Base-by-base conservation (phyloP, 2,888 invertebrate genomes). In the Eustalomyia histrio region DNA sequence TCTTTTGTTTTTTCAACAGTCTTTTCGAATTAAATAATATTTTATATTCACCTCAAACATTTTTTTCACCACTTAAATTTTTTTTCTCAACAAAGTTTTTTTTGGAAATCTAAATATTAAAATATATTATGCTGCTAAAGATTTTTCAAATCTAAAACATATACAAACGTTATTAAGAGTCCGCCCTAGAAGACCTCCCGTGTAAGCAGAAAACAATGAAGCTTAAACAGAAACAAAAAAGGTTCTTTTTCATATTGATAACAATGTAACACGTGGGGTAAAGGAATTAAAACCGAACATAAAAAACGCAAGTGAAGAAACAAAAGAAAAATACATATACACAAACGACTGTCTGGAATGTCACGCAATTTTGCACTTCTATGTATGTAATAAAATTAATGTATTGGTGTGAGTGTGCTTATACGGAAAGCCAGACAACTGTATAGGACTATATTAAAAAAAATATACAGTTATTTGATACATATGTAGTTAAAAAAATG, bases 311-410 rank as follows among this genome's bases (percentile, higher is more conserved):
- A 29, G 29, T 17, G 52, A 43, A 72, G 50, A 18, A 33, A 63
- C 14, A 75, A 39, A 75, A 58, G 24, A 68, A 68, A 68, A 73
- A 7, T 33, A 29, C 67, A 65, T 55, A 16, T 17, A 64, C 29
- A 43, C 53, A 67, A 69, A 71, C 61, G 58, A 67, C 75, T 78
- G 78, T 78, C 81, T 78, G 81, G 71, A 78, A 81, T 75, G 71
- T 78, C 71, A 81, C 74, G 78, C 78, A 81, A 61, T 67, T 78
- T 76, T 78, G 14, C 16, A 71, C 4, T 73, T 53, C 47, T 57
- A n/a, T 55, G 53, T 64, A 50, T 60, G 53, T 53, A 53, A 60
- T 17, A 43, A 67, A 68, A 39, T 64, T 18, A 47, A 52, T 29
- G 33, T 21, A 39, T 58, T 18, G 14, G 71, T 17, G 14, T 74